Conservation (phyloP, 2,113 vertebrate species). For the Erpornis zantholeuca region DNA sequence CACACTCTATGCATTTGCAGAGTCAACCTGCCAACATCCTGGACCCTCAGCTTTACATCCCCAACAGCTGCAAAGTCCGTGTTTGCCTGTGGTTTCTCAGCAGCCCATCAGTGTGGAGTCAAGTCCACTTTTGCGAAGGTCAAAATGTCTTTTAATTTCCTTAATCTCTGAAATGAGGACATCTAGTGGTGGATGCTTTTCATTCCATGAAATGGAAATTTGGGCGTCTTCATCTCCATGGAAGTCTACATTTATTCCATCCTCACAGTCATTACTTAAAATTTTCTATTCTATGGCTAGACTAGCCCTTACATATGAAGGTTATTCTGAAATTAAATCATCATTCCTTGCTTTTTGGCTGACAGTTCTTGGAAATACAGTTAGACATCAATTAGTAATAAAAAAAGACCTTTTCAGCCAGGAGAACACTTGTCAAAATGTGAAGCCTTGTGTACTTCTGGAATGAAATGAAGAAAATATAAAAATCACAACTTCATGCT, state of each 20-base stretch:
- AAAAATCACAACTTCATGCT: background rate
- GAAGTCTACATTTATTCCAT: background rate
- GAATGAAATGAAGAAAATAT: background rate
- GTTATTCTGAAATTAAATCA: conserved; percentile 7
- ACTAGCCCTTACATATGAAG: background rate
- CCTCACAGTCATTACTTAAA: background rate
- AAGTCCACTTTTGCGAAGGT: background rate
- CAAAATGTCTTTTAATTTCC: background rate
- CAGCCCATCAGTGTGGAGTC: background rate
- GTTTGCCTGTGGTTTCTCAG: background rate
- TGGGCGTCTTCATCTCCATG: background rate
- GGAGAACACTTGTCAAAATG: background rate
- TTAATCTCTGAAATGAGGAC: conserved; percentile 3
- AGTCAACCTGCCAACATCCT: background rate
- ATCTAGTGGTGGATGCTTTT: conserved; percentile 30
- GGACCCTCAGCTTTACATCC: background rate
- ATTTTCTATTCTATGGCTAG: background rate
- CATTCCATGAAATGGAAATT: background rate
- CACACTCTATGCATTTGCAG: background rate
- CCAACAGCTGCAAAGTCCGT: accelerated
- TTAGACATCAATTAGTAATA: background rate
- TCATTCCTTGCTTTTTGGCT: background rate
- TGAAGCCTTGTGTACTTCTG: background rate
- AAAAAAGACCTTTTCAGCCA: background rate
- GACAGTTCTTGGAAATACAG: background rate